phyloP scores from a whole-genome alignment of 2,888 invertebrate genomes.

The Adelognathus sp. region DNA sequence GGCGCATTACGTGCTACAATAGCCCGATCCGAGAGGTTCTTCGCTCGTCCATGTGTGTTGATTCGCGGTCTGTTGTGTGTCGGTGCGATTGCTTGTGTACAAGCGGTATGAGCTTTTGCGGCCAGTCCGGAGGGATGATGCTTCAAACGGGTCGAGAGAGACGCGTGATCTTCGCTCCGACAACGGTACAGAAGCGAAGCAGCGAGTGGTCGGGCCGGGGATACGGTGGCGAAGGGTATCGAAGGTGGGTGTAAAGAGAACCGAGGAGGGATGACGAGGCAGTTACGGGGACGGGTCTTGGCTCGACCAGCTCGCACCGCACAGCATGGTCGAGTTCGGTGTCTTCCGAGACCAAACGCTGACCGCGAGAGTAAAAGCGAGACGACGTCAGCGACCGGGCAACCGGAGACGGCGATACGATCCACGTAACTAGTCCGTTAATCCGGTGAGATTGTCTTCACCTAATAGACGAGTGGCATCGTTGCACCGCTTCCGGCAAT shows the following conservation, averaged over 20 bases:
- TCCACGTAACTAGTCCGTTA: slow-evolving; percentile 45
- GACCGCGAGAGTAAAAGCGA: slow-evolving; percentile 5
- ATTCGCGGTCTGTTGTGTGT: too few relatives aligned
- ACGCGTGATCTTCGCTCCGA: neutral
- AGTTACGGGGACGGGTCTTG: slow-evolving; percentile 36
- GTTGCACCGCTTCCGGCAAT: slow-evolving; percentile 38
- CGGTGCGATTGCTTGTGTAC: slow-evolving; percentile 17
- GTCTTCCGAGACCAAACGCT: slow-evolving; percentile 16
- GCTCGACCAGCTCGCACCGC: neutral
- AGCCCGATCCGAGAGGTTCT: neutral
- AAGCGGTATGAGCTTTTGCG: slow-evolving; percentile 41
- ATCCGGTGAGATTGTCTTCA: slow-evolving; percentile 52
- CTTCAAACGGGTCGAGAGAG: slow-evolving; percentile 8
- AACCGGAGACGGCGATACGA: slow-evolving; percentile 1
- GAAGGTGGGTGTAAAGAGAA: slow-evolving; percentile 19
- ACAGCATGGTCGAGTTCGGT: too few relatives aligned
- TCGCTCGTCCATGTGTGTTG: neutral
- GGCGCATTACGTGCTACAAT: slow-evolving; percentile 30
- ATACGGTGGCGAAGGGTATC: neutral
- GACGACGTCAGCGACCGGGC: neutral
- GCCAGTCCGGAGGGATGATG: slow-evolving; percentile 6
- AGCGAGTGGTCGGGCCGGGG: slow-evolving; percentile 2
- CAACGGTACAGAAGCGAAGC: neutral
- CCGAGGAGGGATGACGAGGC: slow-evolving; percentile 18
- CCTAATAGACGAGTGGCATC: slow-evolving; percentile 58